phyloP scores from a whole-genome alignment of 2,113 vertebrate genomes.

The Semicossyphus pulcher region DNA sequence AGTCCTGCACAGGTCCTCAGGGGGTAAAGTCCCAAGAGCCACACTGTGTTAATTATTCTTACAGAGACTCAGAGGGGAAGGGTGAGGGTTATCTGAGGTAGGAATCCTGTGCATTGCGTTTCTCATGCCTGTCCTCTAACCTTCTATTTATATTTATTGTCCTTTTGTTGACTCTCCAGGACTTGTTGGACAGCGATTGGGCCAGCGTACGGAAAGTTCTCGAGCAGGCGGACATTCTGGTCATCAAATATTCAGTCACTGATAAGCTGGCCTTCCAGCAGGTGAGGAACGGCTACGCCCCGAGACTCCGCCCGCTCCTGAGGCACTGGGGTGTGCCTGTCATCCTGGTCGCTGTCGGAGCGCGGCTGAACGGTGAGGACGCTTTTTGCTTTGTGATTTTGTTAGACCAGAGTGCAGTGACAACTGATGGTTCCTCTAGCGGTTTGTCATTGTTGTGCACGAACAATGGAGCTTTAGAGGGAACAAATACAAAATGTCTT shows the following conservation, averaged over 20 bases:
- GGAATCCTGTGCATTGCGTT: neutral
- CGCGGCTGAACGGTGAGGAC: constrained; percentile 91
- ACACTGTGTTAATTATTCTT: constrained; percentile 41
- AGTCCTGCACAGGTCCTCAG: constrained; percentile 14
- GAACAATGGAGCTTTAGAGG: constrained; percentile 12
- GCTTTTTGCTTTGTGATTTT: constrained; percentile 15
- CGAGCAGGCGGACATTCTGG: constrained; percentile 93
- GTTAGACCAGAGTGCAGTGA: neutral
- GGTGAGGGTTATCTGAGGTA: constrained; percentile 30
- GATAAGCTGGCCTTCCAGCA: constrained; percentile 95
- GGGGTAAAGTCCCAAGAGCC: constrained; percentile 42
- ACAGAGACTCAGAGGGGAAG: constrained; percentile 26
- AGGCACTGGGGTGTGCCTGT: constrained; percentile 90
- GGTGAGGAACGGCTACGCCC: constrained; percentile 90
- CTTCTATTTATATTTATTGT: constrained; percentile 1
- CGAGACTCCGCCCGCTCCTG: constrained; percentile 92
- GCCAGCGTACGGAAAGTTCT: constrained; percentile 90
- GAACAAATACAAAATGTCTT: neutral
- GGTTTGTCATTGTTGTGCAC: neutral
- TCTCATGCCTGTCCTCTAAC: constrained; percentile 1
- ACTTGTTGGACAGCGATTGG: constrained; percentile 94
- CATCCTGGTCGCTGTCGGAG: constrained; percentile 93
- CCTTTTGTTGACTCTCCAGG: constrained; percentile 79
- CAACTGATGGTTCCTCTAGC: neutral
- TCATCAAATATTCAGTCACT: constrained; percentile 96